These are phyloP conservation scores for Mesochorus sp. DNA, from an alignment of 2,888 invertebrate species.

Conservation along the genomic window DNA sequence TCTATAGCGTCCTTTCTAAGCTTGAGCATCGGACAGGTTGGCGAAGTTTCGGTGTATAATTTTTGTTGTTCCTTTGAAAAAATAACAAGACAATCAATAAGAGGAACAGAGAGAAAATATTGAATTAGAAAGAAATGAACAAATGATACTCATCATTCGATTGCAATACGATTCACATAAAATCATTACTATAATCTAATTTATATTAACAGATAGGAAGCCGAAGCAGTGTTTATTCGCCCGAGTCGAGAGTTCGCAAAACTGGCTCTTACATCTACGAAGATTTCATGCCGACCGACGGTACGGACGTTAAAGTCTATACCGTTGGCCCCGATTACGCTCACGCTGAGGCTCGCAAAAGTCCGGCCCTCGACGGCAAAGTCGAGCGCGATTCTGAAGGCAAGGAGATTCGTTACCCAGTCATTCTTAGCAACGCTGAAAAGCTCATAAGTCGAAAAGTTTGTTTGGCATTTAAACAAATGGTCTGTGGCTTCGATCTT, in stretches of 20 bases:
- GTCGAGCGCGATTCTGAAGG: conserved; percentile 99
- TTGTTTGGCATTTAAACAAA: conserved; percentile 97
- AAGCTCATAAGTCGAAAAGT: conserved; percentile 99
- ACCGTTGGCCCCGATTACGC: conserved; percentile 99
- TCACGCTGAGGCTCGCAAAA: conserved; percentile 99
- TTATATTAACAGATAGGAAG: conserved; percentile 99
- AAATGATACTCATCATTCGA: too few relatives aligned
- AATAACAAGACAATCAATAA: background rate
- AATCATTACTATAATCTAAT: too few relatives aligned
- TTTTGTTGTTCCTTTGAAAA: too few relatives aligned
- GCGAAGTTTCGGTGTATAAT: background rate
- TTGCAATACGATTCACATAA: too few relatives aligned
- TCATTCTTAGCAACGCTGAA: conserved; percentile 98
- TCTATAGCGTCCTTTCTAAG: too few relatives aligned
- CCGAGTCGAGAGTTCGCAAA: conserved; percentile 97
- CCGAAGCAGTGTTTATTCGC: conserved; percentile 98
- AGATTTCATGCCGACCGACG: conserved; percentile 99
- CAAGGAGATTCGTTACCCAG: conserved; percentile 99
- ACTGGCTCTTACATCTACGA: conserved; percentile 99
- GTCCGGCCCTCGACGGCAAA: conserved; percentile 98
- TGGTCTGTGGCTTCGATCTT: conserved; percentile 99
- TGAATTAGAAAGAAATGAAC: too few relatives aligned
- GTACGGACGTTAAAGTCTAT: conserved; percentile 92
- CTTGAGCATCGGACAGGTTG: too few relatives aligned
- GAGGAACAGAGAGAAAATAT: background rate